phyloP scores from a whole-genome alignment of 2,888 invertebrate species.

The Clitarchus hookeri region DNA sequence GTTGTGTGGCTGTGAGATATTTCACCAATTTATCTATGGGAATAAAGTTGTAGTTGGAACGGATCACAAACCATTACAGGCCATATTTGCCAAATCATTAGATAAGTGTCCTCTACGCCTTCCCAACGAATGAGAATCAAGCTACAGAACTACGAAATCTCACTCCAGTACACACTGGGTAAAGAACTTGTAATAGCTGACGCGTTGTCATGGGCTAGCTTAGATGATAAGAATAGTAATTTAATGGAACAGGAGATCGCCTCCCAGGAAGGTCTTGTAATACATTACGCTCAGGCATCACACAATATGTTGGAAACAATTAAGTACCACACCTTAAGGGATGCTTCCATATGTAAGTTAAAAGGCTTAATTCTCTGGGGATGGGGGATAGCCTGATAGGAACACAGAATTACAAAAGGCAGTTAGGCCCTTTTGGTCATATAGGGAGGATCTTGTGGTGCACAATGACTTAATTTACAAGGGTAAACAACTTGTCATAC shows the following conservation, averaged over 20 bases:
- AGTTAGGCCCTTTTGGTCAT: not conserved
- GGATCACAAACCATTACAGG: not conserved
- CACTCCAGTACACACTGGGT: not conserved
- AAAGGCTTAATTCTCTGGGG: not conserved
- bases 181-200: not conserved
- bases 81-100: not conserved
- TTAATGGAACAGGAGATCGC: not conserved
- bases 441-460: not conserved
- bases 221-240: not conserved
- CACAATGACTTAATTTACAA: not conserved
- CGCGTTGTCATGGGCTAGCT: not conserved
- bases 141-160: not conserved
- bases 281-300: not conserved
- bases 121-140: not conserved
- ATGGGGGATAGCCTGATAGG: not conserved
- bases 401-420: not conserved
- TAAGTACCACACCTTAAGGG: not conserved
- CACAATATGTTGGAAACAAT: not conserved
- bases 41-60: not conserved
- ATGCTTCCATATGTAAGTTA: not conserved
- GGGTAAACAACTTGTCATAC: not conserved
- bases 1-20: not conserved
- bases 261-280: not conserved
- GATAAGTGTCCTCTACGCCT: not conserved
- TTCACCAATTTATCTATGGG: not conserved